Base-by-base conservation (phyloP, 2,797 vertebrate genomes). In the Protonibea diacanthus region DNA sequence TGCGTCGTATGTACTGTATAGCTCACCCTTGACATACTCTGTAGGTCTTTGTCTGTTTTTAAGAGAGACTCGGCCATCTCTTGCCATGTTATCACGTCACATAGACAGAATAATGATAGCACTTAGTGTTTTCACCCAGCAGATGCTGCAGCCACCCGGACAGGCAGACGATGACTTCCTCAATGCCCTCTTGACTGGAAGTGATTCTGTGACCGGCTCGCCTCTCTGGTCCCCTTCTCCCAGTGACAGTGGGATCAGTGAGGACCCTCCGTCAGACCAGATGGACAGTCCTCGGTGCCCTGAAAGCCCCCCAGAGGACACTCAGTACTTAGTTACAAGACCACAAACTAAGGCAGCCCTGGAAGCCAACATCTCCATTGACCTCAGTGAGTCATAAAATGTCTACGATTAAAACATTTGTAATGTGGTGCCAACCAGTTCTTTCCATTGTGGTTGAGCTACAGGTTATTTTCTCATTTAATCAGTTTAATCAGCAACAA, bases 221-320 rank as follows among this genome's bases (percentile, higher is more conserved):
- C 96, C 97, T 0, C 82, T 91, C 71, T 98, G 97, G 96, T 97
- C 97, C 1, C 96, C 97, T 0, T 96, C 96, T 1, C 95, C 91
- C 57, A 98, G 97, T 0, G 98, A 99, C 91, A 99, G 97, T 0
- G 97, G 98, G 8, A 95, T 98, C 85, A 98, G 95, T 0, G 97
- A 99, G 65, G 98, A 97, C 75, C 93, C 96, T 7, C 91, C 94
- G 4, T 98, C 96, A 0, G 97, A 98, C 86, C 95, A 97, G 73
- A 96, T 96, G 49, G 97, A 98, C 91, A 98, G 96, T 77, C 97
- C 98, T 20, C 94, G 91, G 3, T 85, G 85, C 0, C 85, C 91
- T 0, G 83, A 92, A 53, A 96, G 92, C 55, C 95, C 93, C 6
- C 81, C 74, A 1, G 81, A 29, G 21, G 88, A 93, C 5, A 9